A percentile compares a stretch with the other conserved stretches of the same genome.
phyloP scores from a whole-genome alignment of 2,797 vertebrate genomes.

The Lagocephalus sceleratus region DNA sequence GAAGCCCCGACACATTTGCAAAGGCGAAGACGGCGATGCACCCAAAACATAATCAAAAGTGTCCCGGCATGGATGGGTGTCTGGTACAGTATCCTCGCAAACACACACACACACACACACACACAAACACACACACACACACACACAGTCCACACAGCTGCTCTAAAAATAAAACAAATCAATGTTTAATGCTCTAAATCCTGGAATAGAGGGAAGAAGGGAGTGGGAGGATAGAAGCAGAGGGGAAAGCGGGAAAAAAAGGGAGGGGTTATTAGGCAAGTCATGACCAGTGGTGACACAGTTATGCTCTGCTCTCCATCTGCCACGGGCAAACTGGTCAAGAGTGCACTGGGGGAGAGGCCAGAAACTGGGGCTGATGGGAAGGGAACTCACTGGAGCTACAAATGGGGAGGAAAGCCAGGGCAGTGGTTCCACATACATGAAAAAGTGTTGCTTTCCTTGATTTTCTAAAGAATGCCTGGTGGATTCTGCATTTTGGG shows the following conservation, averaged over 20 bases:
- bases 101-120: not conserved
- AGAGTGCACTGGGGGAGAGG: constrained; percentile 62
- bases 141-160: constrained; percentile 33
- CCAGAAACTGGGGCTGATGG: constrained; percentile 18
- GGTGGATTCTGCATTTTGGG: no score
- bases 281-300: constrained; percentile 68
- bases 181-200: constrained; percentile 61
- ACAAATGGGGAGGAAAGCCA: no score
- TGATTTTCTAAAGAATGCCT: no score
- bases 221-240: constrained; percentile 42
- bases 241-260: constrained; percentile 32
- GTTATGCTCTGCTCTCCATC: constrained; percentile 63
- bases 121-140: constrained; percentile 16
- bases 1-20: constrained; percentile 40
- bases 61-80: constrained; percentile 15
- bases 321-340: constrained; percentile 62
- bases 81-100: constrained; percentile 23
- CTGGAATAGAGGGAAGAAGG: constrained; percentile 47
- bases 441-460: no score
- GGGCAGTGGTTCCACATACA: no score
- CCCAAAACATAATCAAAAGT: constrained; percentile 40
- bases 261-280: constrained; percentile 59
- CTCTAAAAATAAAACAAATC: constrained; percentile 67
- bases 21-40: constrained; percentile 24
- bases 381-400: no score